Base-by-base conservation (phyloP, 2,113 vertebrate species). In the Mirza zaza region DNA sequence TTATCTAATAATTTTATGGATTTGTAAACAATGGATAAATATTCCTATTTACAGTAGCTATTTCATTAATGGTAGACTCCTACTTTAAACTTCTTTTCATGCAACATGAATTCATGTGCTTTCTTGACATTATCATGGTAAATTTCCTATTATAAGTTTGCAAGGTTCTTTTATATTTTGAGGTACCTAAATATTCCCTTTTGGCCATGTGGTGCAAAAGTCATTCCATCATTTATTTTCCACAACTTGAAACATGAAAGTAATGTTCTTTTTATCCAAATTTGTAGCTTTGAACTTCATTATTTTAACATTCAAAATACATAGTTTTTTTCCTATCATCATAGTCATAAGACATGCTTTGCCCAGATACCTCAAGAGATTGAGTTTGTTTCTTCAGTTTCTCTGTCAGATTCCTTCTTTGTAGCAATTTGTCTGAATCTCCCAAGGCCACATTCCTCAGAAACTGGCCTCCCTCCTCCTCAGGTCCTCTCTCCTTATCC, bases 251-350 rank as follows among this genome's bases (percentile, higher is more conserved):
- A 95, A 91, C 42, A 42, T 84, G 82, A 83, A 42, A 83, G 82
- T 55, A 82, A 83, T 82, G n/a, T 65, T 92, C 85, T 94, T 94
- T 94, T 68, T 57, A 57, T 87, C 92, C 84, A 39, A 70, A 85
- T 79, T 12, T 88, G 77, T 75, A 50, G 91, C 96, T 97, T 96
- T 97, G 93, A 97, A 95, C 96, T 95, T 95, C 79, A 89, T 95
- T 97, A 95, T 97, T 79, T 94, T 86, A 89, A 68, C 80, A 83
- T 95, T 97, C 55, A 88, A 96, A 93, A 95, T 57, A 76, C 32
- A 67, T 50, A 42, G 36, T 0, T 39, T 91, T 88, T 67, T 50
- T 90, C 34, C 42, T 17, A 83, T 83, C 95, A 76, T 91, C 96
- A 82, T 97, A 97, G 88, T 48, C 70, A 63, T 88, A 79, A 92